Evolutionary conservation across 1,140 invertebrate genomes (phyloP).

Genomic region (Pantala flavescens): DNA sequence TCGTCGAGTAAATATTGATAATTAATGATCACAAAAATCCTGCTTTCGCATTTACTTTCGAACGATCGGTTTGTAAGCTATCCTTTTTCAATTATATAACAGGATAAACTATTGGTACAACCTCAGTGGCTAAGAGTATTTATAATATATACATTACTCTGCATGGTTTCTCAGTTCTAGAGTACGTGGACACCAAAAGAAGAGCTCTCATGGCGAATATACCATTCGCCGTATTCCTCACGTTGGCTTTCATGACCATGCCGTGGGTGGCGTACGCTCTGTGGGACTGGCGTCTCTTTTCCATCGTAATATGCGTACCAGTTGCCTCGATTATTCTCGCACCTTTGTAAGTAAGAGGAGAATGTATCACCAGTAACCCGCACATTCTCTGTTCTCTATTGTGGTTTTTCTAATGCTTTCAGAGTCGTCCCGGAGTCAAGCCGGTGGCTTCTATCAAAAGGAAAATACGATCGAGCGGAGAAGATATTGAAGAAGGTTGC

Average conservation of each 20-base stretch:
- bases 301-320: constrained; percentile 24
- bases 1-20: too few relatives aligned
- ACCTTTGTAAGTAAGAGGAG: constrained; percentile 20
- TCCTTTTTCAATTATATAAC: too few relatives aligned
- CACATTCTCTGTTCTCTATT: too few relatives aligned
- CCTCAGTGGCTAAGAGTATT: too few relatives aligned
- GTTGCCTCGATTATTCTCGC: constrained; percentile 23
- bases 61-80: too few relatives aligned
- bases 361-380: too few relatives aligned
- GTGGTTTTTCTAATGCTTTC: constrained; percentile 22
- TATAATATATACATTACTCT: too few relatives aligned
- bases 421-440: constrained; percentile 57
- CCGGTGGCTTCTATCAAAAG: constrained; percentile 61
- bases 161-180: constrained; percentile 20
- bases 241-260: constrained; percentile 24
- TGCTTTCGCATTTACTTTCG: too few relatives aligned
- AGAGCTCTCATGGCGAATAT: constrained; percentile 25
- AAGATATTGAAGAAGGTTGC: constrained; percentile 46
- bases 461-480: constrained; percentile 49
- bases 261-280: constrained; percentile 27
- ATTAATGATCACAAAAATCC: too few relatives aligned
- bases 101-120: too few relatives aligned
- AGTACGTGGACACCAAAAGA: constrained; percentile 26
- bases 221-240: constrained; percentile 28
- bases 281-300: constrained; percentile 27